Conservation (phyloP, 2,888 invertebrate genomes). For the Sphaerophoria taeniata region DNA sequence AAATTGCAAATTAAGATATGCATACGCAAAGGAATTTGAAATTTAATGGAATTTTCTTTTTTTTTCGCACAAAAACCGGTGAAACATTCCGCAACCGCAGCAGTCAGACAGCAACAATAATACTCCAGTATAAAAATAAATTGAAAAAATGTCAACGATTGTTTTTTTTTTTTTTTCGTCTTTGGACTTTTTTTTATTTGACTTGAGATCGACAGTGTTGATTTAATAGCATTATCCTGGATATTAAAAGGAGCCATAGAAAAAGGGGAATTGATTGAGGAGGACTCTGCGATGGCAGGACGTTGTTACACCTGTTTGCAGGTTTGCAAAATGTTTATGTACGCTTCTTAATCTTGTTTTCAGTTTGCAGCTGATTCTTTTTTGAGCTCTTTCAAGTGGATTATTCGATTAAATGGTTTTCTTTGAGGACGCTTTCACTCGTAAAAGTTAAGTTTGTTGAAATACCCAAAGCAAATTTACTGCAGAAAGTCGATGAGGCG, state of each 20-base stretch:
- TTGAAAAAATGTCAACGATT: conserved; percentile 39
- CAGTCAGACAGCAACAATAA: conserved; percentile 20
- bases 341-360: conserved; percentile 41
- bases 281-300: conserved; percentile 10
- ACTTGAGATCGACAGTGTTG: conserved; percentile 50
- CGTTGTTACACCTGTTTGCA: conserved; percentile 3
- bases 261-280: background rate
- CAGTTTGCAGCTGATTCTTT: conserved; percentile 20
- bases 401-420: conserved; percentile 60
- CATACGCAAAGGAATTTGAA: conserved; percentile 37
- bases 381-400: conserved; percentile 39
- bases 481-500: conserved; percentile 20
- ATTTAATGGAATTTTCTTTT: conserved; percentile 48
- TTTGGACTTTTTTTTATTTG: background rate
- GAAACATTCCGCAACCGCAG: background rate
- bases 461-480: background rate
- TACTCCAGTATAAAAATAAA: conserved; percentile 36
- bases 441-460: background rate
- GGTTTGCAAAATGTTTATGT: background rate
- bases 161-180: background rate
- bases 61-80: background rate
- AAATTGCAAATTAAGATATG: conserved; percentile 40
- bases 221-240: conserved; percentile 52
- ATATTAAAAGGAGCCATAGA: background rate
- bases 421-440: background rate